Base-by-base conservation (phyloP, 2,888 invertebrate genomes). In the Epinotia bilunana region DNA sequence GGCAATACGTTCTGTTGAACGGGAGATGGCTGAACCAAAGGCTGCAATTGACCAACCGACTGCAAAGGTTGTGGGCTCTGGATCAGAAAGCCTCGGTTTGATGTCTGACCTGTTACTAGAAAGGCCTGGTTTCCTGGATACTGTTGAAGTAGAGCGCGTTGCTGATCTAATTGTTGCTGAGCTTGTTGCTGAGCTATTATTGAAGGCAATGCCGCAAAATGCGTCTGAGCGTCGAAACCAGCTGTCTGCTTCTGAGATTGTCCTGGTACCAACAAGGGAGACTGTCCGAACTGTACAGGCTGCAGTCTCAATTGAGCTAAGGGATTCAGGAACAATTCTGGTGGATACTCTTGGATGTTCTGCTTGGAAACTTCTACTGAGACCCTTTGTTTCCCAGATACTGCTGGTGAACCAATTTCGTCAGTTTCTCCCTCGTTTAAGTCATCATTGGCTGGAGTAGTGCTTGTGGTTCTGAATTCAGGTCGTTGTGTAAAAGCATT, bases 341-440 rank as follows among this genome's bases (percentile, higher is more conserved):
- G 88, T 18, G 93, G 91, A 43, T 88, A 92, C 78, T 93, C 92
- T 77, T 92, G 91, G 1, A 93, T 78, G 5, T 91, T 92, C 78
- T 93, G 92, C 65, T 87, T 92, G 0, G 92, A 81, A 0, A 93
- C 87, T 87, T 94, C 93, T 16, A 93, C 90, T 1, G 90, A 84
- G 1, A 88, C 88, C 71, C 88, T 89, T 71, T 85, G 80, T 16
- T 84, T 84, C 3, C 83, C 80, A 60, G 82, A 69, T 33, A 79
- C 77, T 3, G 81, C 64, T 70, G 16, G 80, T 72, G 64, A 80
- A 79, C 6, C 76, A 39, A 83, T 81, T 16, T 87, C 87, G 2
- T 87, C 78, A 7, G 85, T 82, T 80, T 93, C 92, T 13, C 86
- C 88, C 80, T 91, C 86, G 55, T 92, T 91, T 2, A 90, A 73